These are phyloP conservation scores for Isurus oxyrinchus DNA, from an alignment of 2,113 vertebrate genomes.

Conservation along the genomic window DNA sequence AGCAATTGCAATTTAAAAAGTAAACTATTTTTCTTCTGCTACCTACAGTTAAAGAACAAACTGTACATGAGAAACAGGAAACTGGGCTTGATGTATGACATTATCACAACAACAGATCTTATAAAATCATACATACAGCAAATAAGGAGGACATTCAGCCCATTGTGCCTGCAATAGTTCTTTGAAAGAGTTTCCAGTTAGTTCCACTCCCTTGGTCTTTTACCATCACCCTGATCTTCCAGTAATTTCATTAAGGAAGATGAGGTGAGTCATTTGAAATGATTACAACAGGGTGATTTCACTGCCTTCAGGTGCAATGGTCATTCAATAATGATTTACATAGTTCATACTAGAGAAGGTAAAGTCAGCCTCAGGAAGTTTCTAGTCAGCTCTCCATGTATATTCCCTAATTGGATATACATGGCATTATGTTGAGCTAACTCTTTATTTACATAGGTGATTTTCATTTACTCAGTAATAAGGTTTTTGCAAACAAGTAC, in stretches of 20 bases:
- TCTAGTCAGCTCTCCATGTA: background rate
- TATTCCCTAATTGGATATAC: background rate
- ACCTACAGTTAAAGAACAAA: background rate
- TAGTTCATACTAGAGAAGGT: background rate
- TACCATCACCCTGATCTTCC: too few relatives aligned
- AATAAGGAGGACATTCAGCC: background rate
- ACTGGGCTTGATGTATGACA: background rate
- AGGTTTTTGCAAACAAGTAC: background rate
- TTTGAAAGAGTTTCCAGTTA: background rate
- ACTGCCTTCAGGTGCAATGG: background rate
- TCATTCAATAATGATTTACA: background rate
- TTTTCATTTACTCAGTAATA: background rate
- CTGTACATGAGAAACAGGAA: background rate
- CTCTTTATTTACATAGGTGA: background rate
- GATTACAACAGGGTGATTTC: background rate
- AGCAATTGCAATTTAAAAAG: background rate
- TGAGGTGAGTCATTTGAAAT: background rate
- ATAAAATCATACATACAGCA: background rate
- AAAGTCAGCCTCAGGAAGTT: background rate
- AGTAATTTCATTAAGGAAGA: background rate
- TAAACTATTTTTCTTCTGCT: background rate
- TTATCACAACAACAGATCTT: background rate
- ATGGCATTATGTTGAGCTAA: background rate
- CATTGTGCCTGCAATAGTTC: background rate
- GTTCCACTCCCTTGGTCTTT: background rate